Base-by-base conservation (phyloP, 2,113 vertebrate genomes). In the Erinaceus europaeus region DNA sequence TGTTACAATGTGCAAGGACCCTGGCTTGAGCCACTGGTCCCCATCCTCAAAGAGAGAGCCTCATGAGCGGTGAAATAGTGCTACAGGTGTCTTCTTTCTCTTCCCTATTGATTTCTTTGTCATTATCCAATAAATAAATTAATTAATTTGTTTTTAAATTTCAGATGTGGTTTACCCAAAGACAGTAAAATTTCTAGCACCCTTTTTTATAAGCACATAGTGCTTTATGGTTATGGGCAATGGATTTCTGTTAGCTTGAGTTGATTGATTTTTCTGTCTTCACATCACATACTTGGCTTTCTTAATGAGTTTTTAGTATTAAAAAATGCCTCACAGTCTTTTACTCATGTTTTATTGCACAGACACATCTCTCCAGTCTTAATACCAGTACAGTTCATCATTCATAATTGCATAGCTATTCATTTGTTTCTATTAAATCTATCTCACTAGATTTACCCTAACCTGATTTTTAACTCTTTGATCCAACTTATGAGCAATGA, bases 381-480 rank as follows among this genome's bases (percentile, higher is more conserved):
- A n/a, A 17, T 10, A 29, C 11, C 34, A 67, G 13, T 13, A 2
- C 29, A 61, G 42, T 42, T 80, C 55, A 65, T 86, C 55, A 32
- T 84, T 59, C 32, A 13, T 69, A 50, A 29, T 72, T 77, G 5
- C 38, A 5, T 29, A 42, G 15, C 48, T 74, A 34, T 25, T 9
- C 55, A 44, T 44, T 90, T 91, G 25, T 71, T 81, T 87, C 81
- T 69, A 21, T 42, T 48, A 84, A 77, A 61, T 74, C 25, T 71
- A 15, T 46, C 46, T 91, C 34, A 18, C 23, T 32, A 61, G 20
- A 53, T 61, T 71, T n/a, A 76, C 9, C 9, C 32, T 48, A 67
- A 42, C 9, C 46, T 53, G 32, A 13, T 67, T 90, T 88, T 84
- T 53, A 44, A 76, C 5, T 50, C 21, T 57, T 84, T 53, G 42